phyloP scores from a whole-genome alignment of 2,113 vertebrate genomes.

The Clarias macrocephalus region DNA sequence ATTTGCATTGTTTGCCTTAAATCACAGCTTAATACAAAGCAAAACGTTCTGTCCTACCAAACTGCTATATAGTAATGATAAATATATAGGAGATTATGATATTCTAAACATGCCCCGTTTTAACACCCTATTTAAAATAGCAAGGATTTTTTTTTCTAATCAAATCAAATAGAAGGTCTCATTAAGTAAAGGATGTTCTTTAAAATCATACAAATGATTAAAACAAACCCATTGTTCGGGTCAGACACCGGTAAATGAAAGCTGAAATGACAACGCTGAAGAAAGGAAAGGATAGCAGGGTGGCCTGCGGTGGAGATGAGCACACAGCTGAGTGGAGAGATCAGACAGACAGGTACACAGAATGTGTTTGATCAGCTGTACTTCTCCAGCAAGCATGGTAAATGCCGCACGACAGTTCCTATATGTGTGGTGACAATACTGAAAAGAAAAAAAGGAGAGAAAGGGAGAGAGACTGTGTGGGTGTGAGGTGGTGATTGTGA shows the following conservation, averaged over 20 bases:
- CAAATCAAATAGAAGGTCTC: background rate
- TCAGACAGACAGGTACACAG: constrained; percentile 70
- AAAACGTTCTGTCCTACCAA: constrained; percentile 20
- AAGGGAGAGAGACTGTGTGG: constrained; percentile 27
- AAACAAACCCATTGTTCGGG: background rate
- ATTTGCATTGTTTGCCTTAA: constrained; percentile 11
- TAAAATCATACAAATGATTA: background rate
- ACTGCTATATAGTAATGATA: constrained; percentile 3
- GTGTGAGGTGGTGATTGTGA: constrained; percentile 14
- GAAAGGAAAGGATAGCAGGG: constrained; percentile 66
- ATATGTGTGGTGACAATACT: constrained; percentile 59
- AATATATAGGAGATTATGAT: constrained; percentile 17
- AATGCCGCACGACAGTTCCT: constrained; percentile 63
- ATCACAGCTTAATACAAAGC: background rate
- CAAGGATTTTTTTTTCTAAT: background rate
- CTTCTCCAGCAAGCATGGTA: constrained; percentile 66
- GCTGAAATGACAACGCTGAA: constrained; percentile 1
- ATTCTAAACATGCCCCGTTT: constrained; percentile 32
- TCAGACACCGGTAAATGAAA: constrained; percentile 14
- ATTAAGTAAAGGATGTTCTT: background rate
- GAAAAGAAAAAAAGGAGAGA: constrained; percentile 35
- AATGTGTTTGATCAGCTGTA: constrained; percentile 78
- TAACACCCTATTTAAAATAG: background rate
- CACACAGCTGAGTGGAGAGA: constrained; percentile 72
- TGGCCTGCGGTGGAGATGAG: constrained; percentile 69